A percentile compares a stretch with the other conserved stretches of the same genome.
phyloP scores from a whole-genome alignment of 2,113 vertebrate species.

The Lepidothrix coronata region DNA sequence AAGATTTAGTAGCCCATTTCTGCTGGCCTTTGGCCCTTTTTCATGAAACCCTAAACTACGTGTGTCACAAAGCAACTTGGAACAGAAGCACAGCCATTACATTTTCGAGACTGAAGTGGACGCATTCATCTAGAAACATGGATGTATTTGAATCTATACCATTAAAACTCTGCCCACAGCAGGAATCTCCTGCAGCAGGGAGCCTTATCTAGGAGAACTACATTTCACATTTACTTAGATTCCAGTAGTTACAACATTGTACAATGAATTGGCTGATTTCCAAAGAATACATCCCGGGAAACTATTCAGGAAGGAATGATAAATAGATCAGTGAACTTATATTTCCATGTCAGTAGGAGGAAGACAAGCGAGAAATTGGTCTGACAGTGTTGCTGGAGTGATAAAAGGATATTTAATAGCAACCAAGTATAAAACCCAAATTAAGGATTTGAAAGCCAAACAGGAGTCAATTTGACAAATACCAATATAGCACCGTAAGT shows the following conservation, averaged over 20 bases:
- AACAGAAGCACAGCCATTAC: not conserved
- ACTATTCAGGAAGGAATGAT: not conserved
- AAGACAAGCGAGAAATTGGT: not conserved
- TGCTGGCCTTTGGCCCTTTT: not conserved
- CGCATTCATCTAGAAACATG: not conserved
- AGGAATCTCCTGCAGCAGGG: not conserved
- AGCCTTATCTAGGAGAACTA: not conserved
- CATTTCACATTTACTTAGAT: not conserved
- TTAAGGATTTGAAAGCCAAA: constrained; percentile 17
- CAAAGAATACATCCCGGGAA: not conserved
- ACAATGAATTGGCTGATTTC: not conserved
- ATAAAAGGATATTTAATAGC: not conserved
- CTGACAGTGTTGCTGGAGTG: not conserved
- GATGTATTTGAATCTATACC: not conserved
- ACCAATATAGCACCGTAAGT: not conserved
- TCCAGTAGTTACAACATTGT: not conserved
- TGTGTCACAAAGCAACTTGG: not conserved
- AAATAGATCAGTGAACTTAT: constrained; percentile 7
- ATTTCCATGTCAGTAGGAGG: not conserved
- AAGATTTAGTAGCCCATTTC: not conserved
- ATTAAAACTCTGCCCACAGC: not conserved
- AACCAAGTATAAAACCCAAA: constrained; percentile 24
- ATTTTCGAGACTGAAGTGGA: not conserved
- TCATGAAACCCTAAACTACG: not conserved
- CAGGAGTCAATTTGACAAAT: constrained; percentile 15